Evolutionary conservation across 1,140 invertebrate genomes (phyloP), one percentile per base, ranked within the genome.

Genomic region (Megathymus violae): DNA sequence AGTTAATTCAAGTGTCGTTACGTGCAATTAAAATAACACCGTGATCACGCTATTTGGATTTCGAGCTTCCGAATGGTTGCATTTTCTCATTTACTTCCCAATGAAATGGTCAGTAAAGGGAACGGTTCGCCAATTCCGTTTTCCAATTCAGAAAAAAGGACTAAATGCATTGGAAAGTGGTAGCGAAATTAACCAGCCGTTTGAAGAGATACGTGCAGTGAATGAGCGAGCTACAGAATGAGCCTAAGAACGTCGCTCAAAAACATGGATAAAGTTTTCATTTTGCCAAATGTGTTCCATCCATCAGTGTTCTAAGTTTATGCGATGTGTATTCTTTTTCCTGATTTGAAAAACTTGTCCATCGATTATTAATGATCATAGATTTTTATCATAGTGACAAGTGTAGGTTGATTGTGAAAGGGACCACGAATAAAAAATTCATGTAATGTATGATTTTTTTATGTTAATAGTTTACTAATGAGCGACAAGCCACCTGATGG

Each of bases 61-160:
- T 40, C 4, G 15, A 43, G 22, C 36, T 43, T 44, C 11, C 14
- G 38, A 19, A 58, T 22, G 36, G 25, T 11, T 46, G 54, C 41
- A 17, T 46, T 58, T 58, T 58, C 54, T 58, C 54, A 58, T 58
- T 58, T 58, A 44, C 41, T 58, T 14, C 19, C n/a, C 40, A 44
- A 58, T 58, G 54, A 58, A 46, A 58, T 14, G 41, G 15, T 19
- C 41, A 58, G 54, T 36, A 46, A 46, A 58, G 41, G 41, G 54
- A 58, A 58, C 5, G 41, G 54, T 58, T 58, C 46, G 41, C 54
- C 54, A 46, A 58, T 58, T 58, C 43, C 41, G 54, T 58, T 58
- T 58, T 58, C 54, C 54, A 58, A 58, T 58, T 46, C 54, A 46
- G 52, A 44, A 58, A 58, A n/a, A 58, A 58, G 54, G 41, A 15